phyloP scores from a whole-genome alignment of 2,113 vertebrate species.

The Gambusia holbrooki region DNA sequence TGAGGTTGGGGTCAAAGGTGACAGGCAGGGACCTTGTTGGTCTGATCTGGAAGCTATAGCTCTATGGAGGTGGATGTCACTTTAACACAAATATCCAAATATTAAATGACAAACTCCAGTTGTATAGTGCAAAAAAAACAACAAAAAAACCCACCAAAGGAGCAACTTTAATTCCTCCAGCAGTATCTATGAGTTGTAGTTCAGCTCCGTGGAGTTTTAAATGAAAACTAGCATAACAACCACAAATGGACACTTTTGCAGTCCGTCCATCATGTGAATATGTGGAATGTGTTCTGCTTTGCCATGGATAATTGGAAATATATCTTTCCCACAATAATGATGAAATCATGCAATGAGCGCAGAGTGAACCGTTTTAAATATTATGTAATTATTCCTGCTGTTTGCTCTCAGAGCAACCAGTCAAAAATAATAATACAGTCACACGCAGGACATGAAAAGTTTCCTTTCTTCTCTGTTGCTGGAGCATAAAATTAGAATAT shows the following conservation, averaged over 20 bases:
- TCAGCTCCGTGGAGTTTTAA: neutral
- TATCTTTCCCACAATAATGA: conserved; percentile 20
- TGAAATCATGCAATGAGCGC: conserved; percentile 33
- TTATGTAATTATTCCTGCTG: conserved; percentile 43
- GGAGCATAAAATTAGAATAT: conserved; percentile 73
- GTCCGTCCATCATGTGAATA: neutral
- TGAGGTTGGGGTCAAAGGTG: too few species aligned
- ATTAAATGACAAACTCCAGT: neutral
- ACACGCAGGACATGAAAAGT: conserved; percentile 44
- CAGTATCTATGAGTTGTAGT: conserved; percentile 18
- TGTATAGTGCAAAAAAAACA: too few species aligned
- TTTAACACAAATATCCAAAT: neutral
- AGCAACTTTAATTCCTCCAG: conserved; percentile 11
- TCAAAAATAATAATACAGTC: conserved; percentile 36
- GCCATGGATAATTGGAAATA: conserved; percentile 14
- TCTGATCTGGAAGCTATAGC: too few species aligned
- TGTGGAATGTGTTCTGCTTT: conserved; percentile 14
- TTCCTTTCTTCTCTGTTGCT: conserved; percentile 54
- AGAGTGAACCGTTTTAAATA: conserved; percentile 40
- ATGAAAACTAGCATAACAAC: conserved; percentile 10
- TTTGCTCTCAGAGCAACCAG: conserved; percentile 36
- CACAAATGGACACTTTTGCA: neutral
- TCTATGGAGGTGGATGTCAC: too few species aligned
- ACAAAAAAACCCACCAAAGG: too few species aligned
- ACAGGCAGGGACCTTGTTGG: too few species aligned